Evolutionary conservation across 53 echinoderm and acorn worm species (phyloP).

Genomic region (Holothuria leucospilota): DNA sequence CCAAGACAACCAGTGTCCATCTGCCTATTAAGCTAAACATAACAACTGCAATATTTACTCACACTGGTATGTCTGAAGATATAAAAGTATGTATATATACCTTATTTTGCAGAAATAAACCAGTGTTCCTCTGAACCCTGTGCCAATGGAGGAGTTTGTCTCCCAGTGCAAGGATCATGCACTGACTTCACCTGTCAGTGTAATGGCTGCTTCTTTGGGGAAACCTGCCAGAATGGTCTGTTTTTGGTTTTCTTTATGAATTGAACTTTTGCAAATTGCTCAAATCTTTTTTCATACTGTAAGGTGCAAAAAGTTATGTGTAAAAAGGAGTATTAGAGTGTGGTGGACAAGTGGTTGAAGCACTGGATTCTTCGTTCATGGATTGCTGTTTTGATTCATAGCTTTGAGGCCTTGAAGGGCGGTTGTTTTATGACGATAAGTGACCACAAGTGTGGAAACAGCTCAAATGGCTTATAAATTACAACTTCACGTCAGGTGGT

Average conservation of each 20-base stretch:
- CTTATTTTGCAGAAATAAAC: conserved; percentile 64
- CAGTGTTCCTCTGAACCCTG: conserved; percentile 82
- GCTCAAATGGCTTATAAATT: too few species aligned
- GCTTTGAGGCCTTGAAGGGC: too few species aligned
- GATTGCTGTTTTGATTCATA: too few species aligned
- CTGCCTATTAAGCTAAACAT: too few species aligned
- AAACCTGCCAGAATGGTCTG: conserved; percentile 78
- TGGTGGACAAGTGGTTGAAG: neutral
- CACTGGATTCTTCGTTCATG: too few species aligned
- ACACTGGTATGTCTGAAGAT: neutral
- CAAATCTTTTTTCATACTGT: neutral
- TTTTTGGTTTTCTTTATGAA: neutral
- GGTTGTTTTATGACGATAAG: too few species aligned
- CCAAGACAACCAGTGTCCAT: too few species aligned
- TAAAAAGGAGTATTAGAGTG: neutral
- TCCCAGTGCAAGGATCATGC: conserved; percentile 68
- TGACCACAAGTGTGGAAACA: too few species aligned
- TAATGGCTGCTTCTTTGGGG: conserved; percentile 67
- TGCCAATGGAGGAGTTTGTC: conserved; percentile 71
- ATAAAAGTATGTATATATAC: neutral
- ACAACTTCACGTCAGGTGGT: too few species aligned
- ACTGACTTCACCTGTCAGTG: conserved; percentile 74
- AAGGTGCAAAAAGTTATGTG: neutral
- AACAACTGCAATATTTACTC: too few species aligned
- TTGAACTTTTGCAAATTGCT: neutral